phyloP scores from a whole-genome alignment of 2,797 vertebrate genomes.

The Argya squamiceps region DNA sequence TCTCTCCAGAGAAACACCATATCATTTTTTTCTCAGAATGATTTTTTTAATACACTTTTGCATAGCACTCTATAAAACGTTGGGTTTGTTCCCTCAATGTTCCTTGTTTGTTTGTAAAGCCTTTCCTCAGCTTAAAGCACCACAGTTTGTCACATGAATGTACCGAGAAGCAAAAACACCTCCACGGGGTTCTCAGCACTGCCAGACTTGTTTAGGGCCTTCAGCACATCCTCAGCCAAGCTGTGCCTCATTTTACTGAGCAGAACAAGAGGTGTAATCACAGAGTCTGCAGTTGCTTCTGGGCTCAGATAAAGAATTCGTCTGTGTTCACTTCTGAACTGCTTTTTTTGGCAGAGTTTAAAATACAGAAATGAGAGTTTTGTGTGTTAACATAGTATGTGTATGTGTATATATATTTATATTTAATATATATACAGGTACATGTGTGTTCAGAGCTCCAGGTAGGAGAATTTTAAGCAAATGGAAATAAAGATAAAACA shows the following conservation, averaged over 20 bases:
- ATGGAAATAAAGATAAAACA: neutral
- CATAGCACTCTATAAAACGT: neutral
- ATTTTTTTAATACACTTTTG: neutral
- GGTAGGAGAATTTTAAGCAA: neutral
- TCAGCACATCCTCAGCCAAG: neutral
- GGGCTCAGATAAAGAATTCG: neutral
- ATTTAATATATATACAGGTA: neutral
- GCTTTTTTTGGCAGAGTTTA: neutral
- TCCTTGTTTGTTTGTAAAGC: neutral
- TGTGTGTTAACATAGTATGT: neutral
- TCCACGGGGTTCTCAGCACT: neutral
- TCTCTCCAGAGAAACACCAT: neutral
- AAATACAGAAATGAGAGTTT: neutral
- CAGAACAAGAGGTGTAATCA: neutral
- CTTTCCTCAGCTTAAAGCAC: neutral
- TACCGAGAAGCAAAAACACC: neutral
- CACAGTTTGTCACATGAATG: neutral
- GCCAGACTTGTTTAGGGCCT: neutral
- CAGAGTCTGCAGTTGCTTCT: neutral
- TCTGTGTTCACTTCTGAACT: neutral
- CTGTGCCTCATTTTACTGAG: neutral
- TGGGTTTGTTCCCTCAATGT: neutral
- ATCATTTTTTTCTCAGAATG: neutral
- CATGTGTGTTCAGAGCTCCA: fast-evolving
- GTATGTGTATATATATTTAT: neutral